Percentiles rank a stretch among this genome's conserved stretches.
phyloP scores from a whole-genome alignment of 2,888 invertebrate species.

The Aspidiotus destructor region DNA sequence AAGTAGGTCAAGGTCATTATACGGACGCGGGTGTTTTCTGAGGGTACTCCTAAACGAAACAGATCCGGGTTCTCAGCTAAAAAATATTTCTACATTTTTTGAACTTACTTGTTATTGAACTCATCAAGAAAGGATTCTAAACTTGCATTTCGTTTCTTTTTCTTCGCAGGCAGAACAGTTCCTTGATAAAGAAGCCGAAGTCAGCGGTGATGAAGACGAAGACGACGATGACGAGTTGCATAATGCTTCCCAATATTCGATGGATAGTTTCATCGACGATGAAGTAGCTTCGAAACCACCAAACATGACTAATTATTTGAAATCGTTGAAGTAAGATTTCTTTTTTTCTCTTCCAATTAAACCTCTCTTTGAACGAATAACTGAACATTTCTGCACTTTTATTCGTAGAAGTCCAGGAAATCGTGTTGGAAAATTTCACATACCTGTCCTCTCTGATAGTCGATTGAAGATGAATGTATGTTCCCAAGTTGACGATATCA shows the following conservation, averaged over 20 bases:
- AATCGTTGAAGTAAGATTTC: slow-evolving; percentile 17
- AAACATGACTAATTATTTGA: slow-evolving; percentile 19
- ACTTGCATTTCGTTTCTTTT: neutral
- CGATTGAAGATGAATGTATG: slow-evolving; percentile 16
- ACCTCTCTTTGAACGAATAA: too few species aligned
- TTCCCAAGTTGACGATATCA: slow-evolving; percentile 13
- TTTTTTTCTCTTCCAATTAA: neutral
- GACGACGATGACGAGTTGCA: slow-evolving; percentile 2
- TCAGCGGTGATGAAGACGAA: slow-evolving; percentile 6
- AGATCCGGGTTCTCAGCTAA: too few species aligned
- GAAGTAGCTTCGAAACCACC: neutral
- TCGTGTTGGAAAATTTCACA: slow-evolving; percentile 19
- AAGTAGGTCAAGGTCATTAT: too few species aligned
- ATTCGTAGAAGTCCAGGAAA: slow-evolving; percentile 8
- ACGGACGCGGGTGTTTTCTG: too few species aligned
- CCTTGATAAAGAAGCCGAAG: slow-evolving; percentile 18
- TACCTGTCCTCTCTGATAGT: slow-evolving; percentile 20
- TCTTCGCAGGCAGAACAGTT: slow-evolving; percentile 16
- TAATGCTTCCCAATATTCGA: neutral
- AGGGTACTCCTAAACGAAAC: too few species aligned
- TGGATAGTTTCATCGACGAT: slow-evolving; percentile 24
- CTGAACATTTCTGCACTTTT: neutral
- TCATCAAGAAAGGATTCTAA: too few species aligned
- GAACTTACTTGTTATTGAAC: too few species aligned
- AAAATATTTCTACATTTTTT: too few species aligned